Conservation (phyloP, 2,113 vertebrate genomes). For the Heptranchias perlo region DNA sequence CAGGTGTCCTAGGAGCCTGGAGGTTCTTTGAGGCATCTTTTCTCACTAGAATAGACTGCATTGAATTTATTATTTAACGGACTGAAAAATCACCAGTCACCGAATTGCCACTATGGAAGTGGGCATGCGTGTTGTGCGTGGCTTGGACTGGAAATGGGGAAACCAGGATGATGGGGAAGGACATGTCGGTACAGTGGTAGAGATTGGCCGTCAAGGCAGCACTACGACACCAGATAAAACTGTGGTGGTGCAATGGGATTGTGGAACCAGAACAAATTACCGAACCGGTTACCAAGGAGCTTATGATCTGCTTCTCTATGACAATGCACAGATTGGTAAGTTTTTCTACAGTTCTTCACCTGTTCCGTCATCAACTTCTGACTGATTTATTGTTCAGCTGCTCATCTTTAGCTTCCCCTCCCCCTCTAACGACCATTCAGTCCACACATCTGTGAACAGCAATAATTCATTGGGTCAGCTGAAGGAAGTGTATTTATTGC, state of each 20-base stretch:
- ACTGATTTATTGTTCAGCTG: not conserved
- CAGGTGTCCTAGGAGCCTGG: not conserved
- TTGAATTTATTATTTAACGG: not conserved
- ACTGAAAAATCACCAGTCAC: not conserved
- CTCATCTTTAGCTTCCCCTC: not conserved
- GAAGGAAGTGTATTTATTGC: not conserved
- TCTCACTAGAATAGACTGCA: not conserved
- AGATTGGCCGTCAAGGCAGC: conserved; percentile 90
- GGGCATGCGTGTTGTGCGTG: conserved; percentile 92
- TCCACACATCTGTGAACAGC: not conserved
- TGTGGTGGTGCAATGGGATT: conserved; percentile 97
- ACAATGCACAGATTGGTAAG: conserved; percentile 91
- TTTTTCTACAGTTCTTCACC: not conserved
- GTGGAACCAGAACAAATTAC: conserved; percentile 92
- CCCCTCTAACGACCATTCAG: not conserved
- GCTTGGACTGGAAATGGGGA: conserved; percentile 94
- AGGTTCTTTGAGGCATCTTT: not conserved
- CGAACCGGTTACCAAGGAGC: conserved; percentile 92
- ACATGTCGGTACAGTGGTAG: conserved; percentile 91
- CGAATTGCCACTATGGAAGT: conserved; percentile 79
- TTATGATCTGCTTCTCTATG: conserved; percentile 88
- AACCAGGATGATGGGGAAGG: conserved; percentile 92
- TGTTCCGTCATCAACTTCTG: not conserved
- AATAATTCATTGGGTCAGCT: not conserved
- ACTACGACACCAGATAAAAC: conserved; percentile 93